Percentiles rank a stretch among this genome's conserved stretches.
phyloP scores from a whole-genome alignment of 2,888 invertebrate genomes.

The Itoplectis maculator region DNA sequence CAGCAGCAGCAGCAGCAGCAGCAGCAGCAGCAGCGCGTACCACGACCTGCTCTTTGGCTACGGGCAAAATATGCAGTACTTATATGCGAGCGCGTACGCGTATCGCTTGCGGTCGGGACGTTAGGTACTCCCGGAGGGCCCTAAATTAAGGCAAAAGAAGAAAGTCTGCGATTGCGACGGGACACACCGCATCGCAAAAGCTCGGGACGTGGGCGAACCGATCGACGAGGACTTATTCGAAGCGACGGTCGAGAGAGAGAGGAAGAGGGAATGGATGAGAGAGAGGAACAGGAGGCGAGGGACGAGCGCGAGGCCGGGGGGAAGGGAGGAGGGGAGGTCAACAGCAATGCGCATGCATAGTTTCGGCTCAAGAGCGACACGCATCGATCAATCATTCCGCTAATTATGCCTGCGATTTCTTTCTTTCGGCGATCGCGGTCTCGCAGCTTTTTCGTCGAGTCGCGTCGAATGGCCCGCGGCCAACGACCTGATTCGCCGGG shows the following conservation, averaged over 20 bases:
- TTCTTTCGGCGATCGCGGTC: slow-evolving; percentile 78
- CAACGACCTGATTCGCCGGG: slow-evolving; percentile 73
- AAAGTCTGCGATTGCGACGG: slow-evolving; percentile 66
- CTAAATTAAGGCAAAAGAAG: slow-evolving; percentile 81
- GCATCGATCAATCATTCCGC: slow-evolving; percentile 84
- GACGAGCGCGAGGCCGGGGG: slow-evolving; percentile 57
- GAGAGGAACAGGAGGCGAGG: slow-evolving; percentile 30
- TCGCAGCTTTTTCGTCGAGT: slow-evolving; percentile 59
- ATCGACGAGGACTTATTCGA: slow-evolving; percentile 50
- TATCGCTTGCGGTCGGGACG: slow-evolving; percentile 64
- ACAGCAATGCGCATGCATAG: slow-evolving; percentile 81
- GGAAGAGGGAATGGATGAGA: too few relatives aligned
- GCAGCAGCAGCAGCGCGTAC: slow-evolving; percentile 5
- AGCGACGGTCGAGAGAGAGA: slow-evolving; percentile 44
- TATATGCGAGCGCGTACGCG: slow-evolving; percentile 63
- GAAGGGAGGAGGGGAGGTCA: slow-evolving; percentile 54
- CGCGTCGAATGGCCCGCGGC: slow-evolving; percentile 59
- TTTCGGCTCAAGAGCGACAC: slow-evolving; percentile 75
- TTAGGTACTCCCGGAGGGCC: slow-evolving; percentile 71
- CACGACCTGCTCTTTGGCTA: slow-evolving; percentile 38
- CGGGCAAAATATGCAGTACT: slow-evolving; percentile 67
- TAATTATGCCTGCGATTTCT: slow-evolving; percentile 83
- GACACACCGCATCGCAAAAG: slow-evolving; percentile 61
- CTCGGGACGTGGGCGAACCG: slow-evolving; percentile 65
- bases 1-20: too few relatives aligned